Base-by-base conservation (phyloP, 1,140 invertebrate species). In the Ganaspis sp. region DNA sequence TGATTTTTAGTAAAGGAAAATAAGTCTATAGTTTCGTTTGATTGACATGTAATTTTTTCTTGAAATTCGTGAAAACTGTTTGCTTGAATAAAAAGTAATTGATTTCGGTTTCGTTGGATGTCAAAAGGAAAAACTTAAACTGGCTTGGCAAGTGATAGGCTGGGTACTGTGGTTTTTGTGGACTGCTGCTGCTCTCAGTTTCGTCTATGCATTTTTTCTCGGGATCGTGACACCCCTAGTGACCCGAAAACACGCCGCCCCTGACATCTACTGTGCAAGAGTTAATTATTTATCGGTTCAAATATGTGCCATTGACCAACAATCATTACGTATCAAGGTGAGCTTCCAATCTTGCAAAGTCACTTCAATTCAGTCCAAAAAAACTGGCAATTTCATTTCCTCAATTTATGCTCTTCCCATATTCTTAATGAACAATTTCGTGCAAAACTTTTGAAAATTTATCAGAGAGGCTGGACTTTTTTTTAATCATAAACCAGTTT, bases 91-190 rank as follows among this genome's bases (percentile, higher is more conserved):
- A 34, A 23, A 23, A 21, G 23, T 12, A 23, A 58, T 58, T 58
- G 8, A 9, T 58, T 64, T 64, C 26, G 15, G 29, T 64, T 29
- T 49, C 45, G 8, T 49, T 34, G 12, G 15, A 0, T 29, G 12
- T 64, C 15, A 12, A 29, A 26, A n/a, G 21, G 11, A n/a, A 64
- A 64, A 12, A 64, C 23, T n/a, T 86, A 90, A 90, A 84, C 89
- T 90, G 90, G 90, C 87, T 86, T 79, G 79, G 78, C 85, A 87
- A 85, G 74, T 86, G 73, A 81, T 90, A 81, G 85, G 86, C 83
- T 90, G 87, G 58, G 58, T 23, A 87, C 76, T 90, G 84, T 88
- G 86, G 87, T 89, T 83, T 75, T 72, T 84, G 34, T 90, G 89
- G 90, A 86, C 77, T 49, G 78, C 82, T 73, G 81, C 83, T 12